Evolutionary conservation across 2,113 vertebrate genomes (phyloP).

Genomic region (Callionymus lyra): DNA sequence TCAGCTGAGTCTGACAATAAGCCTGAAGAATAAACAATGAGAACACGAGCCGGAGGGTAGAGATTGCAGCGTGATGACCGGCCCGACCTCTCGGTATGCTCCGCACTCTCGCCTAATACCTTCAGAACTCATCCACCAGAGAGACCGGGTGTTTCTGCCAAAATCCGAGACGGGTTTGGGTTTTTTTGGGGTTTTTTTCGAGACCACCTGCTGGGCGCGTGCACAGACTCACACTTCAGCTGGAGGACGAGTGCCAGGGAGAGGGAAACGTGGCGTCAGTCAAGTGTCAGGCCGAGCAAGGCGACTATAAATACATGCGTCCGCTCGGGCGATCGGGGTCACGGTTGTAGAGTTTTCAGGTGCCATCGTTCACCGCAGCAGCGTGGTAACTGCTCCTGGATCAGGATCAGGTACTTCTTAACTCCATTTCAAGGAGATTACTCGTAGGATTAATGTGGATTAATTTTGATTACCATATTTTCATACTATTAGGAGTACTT

Average conservation of each 20-base stretch:
- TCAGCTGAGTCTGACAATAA: slow-evolving; percentile 41
- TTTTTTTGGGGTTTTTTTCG: too few relatives aligned
- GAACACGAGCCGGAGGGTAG: slow-evolving; percentile 16
- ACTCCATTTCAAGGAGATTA: too few relatives aligned
- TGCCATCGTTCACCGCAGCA: too few relatives aligned
- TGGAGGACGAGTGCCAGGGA: slow-evolving; percentile 37
- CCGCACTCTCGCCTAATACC: neutral
- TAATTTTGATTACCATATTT: too few relatives aligned
- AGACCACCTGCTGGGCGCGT: slow-evolving; percentile 14
- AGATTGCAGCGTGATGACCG: slow-evolving; percentile 19
- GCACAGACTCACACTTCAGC: slow-evolving; percentile 5
- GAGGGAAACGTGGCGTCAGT: slow-evolving; percentile 45
- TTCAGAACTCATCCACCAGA: too few relatives aligned
- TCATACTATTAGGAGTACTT: too few relatives aligned
- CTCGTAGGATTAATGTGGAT: too few relatives aligned
- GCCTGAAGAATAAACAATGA: slow-evolving; percentile 45
- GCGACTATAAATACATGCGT: slow-evolving; percentile 47
- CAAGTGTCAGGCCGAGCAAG: slow-evolving; percentile 43
- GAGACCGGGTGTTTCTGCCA: slow-evolving; percentile 1
- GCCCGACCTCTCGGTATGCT: slow-evolving; percentile 10
- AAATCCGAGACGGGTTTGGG: too few relatives aligned
- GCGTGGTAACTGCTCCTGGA: too few relatives aligned
- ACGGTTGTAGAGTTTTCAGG: slow-evolving; percentile 2
- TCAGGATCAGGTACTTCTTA: too few relatives aligned
- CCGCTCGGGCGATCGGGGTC: slow-evolving; percentile 35